Evolutionary conservation across 1,140 invertebrate genomes (phyloP).

Genomic region (Bombus superbus): DNA sequence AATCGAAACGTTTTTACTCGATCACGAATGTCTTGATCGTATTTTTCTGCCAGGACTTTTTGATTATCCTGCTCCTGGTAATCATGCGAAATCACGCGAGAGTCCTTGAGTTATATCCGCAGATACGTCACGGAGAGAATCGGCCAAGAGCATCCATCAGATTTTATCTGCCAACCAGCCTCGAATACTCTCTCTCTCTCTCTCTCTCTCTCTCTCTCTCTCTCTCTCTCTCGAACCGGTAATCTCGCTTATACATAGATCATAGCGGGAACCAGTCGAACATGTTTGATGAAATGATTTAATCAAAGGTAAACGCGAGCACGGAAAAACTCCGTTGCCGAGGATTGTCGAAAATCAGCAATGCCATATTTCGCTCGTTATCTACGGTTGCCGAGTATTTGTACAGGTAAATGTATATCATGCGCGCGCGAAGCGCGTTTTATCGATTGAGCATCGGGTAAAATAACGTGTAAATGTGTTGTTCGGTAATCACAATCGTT

Average conservation of each 20-base stretch:
- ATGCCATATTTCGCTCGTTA: constrained; percentile 49
- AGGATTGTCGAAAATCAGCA: not conserved
- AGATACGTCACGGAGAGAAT: constrained; percentile 58
- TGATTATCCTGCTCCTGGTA: constrained; percentile 37
- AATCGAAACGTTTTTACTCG: not conserved
- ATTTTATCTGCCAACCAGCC: constrained; percentile 56
- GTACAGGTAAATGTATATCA: constrained; percentile 60
- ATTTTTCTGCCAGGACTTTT: constrained; percentile 34
- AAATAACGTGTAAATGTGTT: not conserved
- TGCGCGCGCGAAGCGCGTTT: constrained; percentile 12
- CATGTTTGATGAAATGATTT: constrained; percentile 58
- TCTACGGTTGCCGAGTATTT: constrained; percentile 69
- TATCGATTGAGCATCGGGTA: not conserved
- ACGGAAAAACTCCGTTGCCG: constrained; percentile 6
- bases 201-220: not conserved
- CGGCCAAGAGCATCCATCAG: constrained; percentile 63
- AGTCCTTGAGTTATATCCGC: constrained; percentile 54
- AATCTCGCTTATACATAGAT: constrained; percentile 50
- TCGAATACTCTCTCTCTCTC: not conserved
- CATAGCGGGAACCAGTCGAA: constrained; percentile 44
- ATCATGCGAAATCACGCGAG: constrained; percentile 65
- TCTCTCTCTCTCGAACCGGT: not conserved
- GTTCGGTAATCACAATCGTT: not conserved
- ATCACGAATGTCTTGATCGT: not conserved
- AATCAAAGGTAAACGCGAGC: constrained; percentile 56